A percentile compares a stretch with the other conserved stretches of the same genome.
Conservation (phyloP, 2,888 invertebrate species). For the Drepanosiphum platanoidis region DNA sequence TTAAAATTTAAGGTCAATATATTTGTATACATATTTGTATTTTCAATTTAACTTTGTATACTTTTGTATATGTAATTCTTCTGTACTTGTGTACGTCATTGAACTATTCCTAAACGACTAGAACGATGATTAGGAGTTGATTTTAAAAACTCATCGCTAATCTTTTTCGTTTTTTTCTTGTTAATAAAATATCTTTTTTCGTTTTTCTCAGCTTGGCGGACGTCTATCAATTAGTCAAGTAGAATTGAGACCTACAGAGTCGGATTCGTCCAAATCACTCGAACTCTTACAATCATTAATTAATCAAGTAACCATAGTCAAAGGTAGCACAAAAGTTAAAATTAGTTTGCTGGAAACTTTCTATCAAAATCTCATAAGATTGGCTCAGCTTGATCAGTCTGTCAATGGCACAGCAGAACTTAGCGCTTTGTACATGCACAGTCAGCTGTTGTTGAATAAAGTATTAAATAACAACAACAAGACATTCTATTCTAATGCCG, state of each 20-base stretch:
- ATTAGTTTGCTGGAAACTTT: constrained; percentile 74
- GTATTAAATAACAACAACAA: constrained; percentile 67
- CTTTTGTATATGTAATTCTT: not conserved
- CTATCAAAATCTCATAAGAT: constrained; percentile 75
- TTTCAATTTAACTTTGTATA: too few relatives aligned
- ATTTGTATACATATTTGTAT: too few relatives aligned
- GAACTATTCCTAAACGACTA: too few relatives aligned
- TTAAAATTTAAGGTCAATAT: too few relatives aligned
- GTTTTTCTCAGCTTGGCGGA: constrained; percentile 42
- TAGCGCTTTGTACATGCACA: constrained; percentile 80
- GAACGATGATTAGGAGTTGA: too few relatives aligned
- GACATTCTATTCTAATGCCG: constrained; percentile 67
- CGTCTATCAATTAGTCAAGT: constrained; percentile 41
- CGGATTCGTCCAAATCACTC: constrained; percentile 51
- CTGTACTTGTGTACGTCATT: too few relatives aligned
- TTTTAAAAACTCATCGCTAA: too few relatives aligned
- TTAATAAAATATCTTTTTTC: not conserved
- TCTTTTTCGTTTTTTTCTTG: too few relatives aligned
- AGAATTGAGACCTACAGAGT: constrained; percentile 42
- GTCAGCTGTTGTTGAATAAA: constrained; percentile 70
- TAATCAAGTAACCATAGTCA: constrained; percentile 49
- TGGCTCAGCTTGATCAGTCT: constrained; percentile 67
- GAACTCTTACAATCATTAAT: constrained; percentile 50
- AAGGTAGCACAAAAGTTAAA: constrained; percentile 68
- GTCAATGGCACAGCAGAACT: constrained; percentile 72